These are phyloP conservation scores for Masticophis lateralis DNA, from an alignment of 2,797 vertebrate genomes.

Conservation along the genomic window DNA sequence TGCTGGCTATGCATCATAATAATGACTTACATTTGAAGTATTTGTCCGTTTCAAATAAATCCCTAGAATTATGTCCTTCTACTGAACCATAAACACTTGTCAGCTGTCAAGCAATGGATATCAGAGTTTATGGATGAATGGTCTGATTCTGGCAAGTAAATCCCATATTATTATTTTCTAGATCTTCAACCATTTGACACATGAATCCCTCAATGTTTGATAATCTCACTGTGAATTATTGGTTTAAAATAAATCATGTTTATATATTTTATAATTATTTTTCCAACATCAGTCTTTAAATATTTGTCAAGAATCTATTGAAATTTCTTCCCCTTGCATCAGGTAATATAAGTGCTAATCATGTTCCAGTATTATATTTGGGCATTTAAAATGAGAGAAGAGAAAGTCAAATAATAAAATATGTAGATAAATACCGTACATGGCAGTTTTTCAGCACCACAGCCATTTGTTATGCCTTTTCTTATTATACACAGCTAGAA, in stretches of 20 bases:
- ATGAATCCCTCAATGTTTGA: conserved; percentile 35
- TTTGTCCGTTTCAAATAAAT: conserved; percentile 31
- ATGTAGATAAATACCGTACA: not conserved
- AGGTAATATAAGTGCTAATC: not conserved
- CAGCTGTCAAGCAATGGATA: conserved; percentile 29
- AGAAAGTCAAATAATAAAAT: not conserved
- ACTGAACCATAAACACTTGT: conserved; percentile 11
- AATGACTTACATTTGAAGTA: conserved; percentile 13
- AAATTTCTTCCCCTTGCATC: not conserved
- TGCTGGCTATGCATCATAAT: conserved; percentile 40
- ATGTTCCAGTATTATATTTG: rapidly evolving
- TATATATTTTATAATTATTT: conserved; percentile 9
- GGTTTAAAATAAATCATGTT: conserved; percentile 24
- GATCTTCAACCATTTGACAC: not conserved
- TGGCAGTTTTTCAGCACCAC: conserved; percentile 47
- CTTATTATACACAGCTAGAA: conserved; percentile 23
- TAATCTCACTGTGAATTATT: conserved; percentile 12
- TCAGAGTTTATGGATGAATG: not conserved
- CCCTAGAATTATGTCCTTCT: not conserved
- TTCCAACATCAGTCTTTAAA: conserved; percentile 11
- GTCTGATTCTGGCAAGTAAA: not conserved
- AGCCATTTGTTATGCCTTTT: not conserved
- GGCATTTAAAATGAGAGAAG: not conserved
- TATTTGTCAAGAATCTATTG: not conserved
- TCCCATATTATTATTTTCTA: not conserved